Evolutionary conservation across 2,113 vertebrate species (phyloP), one percentile per base, ranked within the genome.

Genomic region (Centrocercus urophasianus): DNA sequence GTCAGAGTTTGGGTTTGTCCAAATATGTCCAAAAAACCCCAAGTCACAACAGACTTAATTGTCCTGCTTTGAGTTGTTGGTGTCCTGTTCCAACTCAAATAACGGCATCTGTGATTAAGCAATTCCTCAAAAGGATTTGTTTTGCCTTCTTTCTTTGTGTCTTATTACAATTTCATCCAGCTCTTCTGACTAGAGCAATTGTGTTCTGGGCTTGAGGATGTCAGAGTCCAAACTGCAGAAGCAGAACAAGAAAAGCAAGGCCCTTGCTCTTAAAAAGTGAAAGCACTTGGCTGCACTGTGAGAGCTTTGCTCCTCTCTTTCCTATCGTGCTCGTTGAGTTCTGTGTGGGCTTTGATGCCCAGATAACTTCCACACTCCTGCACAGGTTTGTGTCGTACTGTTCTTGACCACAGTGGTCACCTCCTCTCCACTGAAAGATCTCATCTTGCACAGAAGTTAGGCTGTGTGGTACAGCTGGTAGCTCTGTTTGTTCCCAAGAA

Each of bases 81-180:
- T 17, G 20, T 83, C 83, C 77, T 71, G 57, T 71, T 93, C 71
- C 16, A 82, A 84, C 76, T 78, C 54, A 67, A 86, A 71, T 21
- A 74, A 52, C 61, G 18, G 66, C 8, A 54, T 40, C 66, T 84
- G 69, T 81, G 83, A 75, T 90, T 81, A 84, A 95, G 80, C 88
- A 47, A 25, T 90, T 88, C 83, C 86, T 93, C 83, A 88, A 54
- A 89, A 93, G 88, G 90, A 88, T 82, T 91, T 90, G 83, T 72
- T 56, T 74, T 95, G 70, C 54, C 57, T 82, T 83, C 5, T 0
- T 60, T 81, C 73, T 90, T 88, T 72, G 56, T 78, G 66, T 54
- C 73, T 78, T 71, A 2, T 65, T 86, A 14, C 75, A 85, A 82
- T 66, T 84, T 84, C 80, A 88, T 64, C 67, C 92, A 86, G 88